Conservation (phyloP, 2,888 invertebrate genomes). For the Athrips mouffetella region DNA sequence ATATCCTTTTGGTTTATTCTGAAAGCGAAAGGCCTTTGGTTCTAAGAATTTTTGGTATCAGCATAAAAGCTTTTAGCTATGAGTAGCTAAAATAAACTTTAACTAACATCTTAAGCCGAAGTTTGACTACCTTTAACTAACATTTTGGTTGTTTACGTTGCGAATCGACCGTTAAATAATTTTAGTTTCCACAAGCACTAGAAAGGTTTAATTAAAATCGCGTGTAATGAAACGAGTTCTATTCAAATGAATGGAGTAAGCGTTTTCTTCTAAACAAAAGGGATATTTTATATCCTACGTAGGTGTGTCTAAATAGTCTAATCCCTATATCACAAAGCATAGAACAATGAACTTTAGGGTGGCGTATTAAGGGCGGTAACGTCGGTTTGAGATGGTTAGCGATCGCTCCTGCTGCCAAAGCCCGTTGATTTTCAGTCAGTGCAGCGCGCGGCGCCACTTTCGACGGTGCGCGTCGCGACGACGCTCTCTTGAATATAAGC, state of each 20-base stretch:
- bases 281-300: constrained; percentile 53
- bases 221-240: constrained; percentile 55
- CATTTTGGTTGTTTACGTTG: no score
- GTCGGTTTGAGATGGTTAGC: constrained; percentile 33
- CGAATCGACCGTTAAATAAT: no score
- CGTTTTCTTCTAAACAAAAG: constrained; percentile 58
- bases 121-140: no score
- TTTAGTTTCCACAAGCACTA: no score
- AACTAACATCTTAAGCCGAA: no score
- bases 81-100: no score
- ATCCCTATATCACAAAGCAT: constrained; percentile 1
- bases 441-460: constrained; percentile 73
- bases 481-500: constrained; percentile 42
- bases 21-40: no score
- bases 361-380: constrained; percentile 31
- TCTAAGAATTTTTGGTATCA: no score
- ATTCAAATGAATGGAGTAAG: constrained; percentile 57
- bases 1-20: no score
- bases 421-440: constrained; percentile 58
- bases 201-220: not conserved
- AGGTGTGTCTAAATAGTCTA: constrained; percentile 20
- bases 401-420: constrained; percentile 52
- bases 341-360: constrained; percentile 30
- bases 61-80: no score
- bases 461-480: constrained; percentile 65